A percentile compares a stretch with the other conserved stretches of the same genome.
Evolutionary conservation across 2,797 vertebrate species (phyloP).

Genomic region (Tenualosa ilisha): DNA sequence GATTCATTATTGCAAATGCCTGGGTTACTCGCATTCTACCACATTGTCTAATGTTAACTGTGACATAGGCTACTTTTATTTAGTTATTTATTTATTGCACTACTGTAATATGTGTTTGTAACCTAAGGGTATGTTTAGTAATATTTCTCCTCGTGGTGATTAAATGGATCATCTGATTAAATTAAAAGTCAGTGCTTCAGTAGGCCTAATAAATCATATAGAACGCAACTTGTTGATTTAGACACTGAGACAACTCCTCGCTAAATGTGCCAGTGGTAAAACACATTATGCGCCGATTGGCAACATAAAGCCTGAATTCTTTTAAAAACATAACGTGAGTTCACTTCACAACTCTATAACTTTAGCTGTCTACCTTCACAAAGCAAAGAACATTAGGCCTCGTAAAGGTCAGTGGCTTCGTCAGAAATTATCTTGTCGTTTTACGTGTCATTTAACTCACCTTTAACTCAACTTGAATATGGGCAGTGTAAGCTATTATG

Average conservation of each 20-base stretch:
- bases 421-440: not conserved
- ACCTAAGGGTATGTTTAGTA: not conserved
- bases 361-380: not conserved
- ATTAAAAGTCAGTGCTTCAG: not conserved
- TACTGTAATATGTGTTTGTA: not conserved
- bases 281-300: not conserved
- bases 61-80: not conserved
- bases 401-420: not conserved
- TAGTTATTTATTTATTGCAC: not conserved
- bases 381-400: not conserved
- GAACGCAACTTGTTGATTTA: constrained; percentile 7
- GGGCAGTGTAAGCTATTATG: not conserved
- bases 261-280: not conserved
- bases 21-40: not conserved
- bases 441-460: not conserved
- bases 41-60: not conserved
- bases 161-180: not conserved
- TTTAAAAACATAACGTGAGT: too few relatives aligned
- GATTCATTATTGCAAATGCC: not conserved
- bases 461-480: not conserved
- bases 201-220: not conserved
- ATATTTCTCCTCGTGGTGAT: not conserved
- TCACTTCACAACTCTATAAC: too few relatives aligned
- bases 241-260: not conserved
- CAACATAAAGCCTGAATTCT: not conserved